phyloP scores from a whole-genome alignment of 1,140 invertebrate species.

The Acromyrmex charruanus region DNA sequence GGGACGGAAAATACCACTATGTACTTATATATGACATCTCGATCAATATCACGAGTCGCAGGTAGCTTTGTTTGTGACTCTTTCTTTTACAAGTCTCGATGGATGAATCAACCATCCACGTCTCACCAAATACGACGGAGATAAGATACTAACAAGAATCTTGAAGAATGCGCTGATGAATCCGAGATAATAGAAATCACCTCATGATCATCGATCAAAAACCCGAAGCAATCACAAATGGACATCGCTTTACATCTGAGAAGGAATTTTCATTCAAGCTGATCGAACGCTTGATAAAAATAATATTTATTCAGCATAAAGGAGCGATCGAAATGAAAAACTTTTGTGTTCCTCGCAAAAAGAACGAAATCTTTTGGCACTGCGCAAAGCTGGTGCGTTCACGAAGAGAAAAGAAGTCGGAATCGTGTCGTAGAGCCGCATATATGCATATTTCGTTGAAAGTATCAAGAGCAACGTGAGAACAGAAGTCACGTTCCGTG shows the following conservation, averaged over 20 bases:
- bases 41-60: constrained; percentile 71
- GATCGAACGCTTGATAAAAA: constrained; percentile 1
- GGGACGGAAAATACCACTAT: constrained; percentile 59
- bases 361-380: background rate
- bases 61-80: constrained; percentile 43
- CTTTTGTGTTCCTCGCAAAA: background rate
- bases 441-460: constrained; percentile 18
- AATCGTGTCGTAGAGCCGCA: background rate
- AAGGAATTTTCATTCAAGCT: background rate
- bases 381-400: background rate
- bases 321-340: background rate
- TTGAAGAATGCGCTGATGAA: background rate
- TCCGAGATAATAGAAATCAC: background rate
- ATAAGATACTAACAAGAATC: constrained; percentile 12
- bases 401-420: background rate
- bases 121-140: background rate
- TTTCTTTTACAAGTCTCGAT: background rate
- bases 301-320: background rate
- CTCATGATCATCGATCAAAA: background rate
- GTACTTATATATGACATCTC: constrained; percentile 63
- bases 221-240: background rate
- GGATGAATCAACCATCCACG: background rate
- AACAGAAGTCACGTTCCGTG: constrained; percentile 37
- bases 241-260: background rate
- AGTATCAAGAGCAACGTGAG: constrained; percentile 34